Conservation (phyloP, 2,113 vertebrate species). For the Tor tambroides region DNA sequence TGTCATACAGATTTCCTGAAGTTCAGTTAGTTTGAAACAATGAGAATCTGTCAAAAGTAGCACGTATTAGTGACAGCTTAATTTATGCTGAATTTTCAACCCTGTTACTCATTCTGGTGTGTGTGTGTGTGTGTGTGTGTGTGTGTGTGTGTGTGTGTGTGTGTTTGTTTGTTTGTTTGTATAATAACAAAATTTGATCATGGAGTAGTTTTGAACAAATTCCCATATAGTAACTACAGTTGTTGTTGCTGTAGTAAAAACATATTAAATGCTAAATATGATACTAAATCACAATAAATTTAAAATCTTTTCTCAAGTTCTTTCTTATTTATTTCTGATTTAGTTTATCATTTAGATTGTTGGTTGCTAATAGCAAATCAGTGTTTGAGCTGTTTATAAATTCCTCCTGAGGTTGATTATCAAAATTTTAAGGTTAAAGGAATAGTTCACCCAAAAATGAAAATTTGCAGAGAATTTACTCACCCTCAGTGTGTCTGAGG, state of each 20-base stretch:
- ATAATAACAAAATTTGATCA: too few species aligned
- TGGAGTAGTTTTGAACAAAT: too few species aligned
- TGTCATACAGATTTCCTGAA: background rate
- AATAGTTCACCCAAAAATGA: too few species aligned
- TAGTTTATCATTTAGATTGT: too few species aligned
- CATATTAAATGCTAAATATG: background rate
- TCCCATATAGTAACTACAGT: background rate
- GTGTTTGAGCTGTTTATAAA: background rate
- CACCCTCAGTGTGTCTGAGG: too few species aligned
- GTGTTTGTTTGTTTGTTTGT: too few species aligned
- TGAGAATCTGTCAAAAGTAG: background rate
- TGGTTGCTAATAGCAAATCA: background rate
- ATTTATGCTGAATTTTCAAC: background rate
- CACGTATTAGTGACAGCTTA: background rate
- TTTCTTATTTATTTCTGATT: too few species aligned
- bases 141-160: too few species aligned
- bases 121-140: too few species aligned
- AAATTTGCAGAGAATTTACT: too few species aligned
- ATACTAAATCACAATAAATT: background rate
- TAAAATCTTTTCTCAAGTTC: too few species aligned
- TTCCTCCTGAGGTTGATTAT: background rate
- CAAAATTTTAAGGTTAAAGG: background rate
- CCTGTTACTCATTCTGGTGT: background rate
- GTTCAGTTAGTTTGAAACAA: background rate
- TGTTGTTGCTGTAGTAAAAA: background rate